These are phyloP conservation scores for Phortica variegata DNA, from an alignment of 1,140 invertebrate species.

Conservation along the genomic window DNA sequence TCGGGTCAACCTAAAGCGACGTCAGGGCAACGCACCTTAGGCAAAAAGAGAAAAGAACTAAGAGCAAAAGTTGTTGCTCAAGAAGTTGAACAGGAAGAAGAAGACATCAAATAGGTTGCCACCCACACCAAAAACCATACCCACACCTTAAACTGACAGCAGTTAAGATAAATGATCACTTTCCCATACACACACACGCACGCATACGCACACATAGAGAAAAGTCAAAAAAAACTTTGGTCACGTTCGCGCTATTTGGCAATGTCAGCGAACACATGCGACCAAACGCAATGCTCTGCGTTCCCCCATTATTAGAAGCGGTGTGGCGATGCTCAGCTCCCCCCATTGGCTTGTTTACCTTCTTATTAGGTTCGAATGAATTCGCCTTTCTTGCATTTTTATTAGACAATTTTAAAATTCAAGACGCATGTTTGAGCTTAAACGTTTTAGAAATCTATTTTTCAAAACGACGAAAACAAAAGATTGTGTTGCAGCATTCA, in stretches of 20 bases:
- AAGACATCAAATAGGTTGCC: too few relatives aligned
- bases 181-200: slow-evolving; percentile 53
- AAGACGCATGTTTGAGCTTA: slow-evolving; percentile 51
- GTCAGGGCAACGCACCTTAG: slow-evolving; percentile 20
- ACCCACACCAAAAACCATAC: slow-evolving; percentile 10
- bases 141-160: slow-evolving; percentile 22
- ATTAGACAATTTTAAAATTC: slow-evolving; percentile 39
- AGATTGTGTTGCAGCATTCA: not conserved
- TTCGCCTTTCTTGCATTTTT: slow-evolving; percentile 4
- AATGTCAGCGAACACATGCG: too few relatives aligned
- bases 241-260: slow-evolving; percentile 52
- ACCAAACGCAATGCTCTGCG: too few relatives aligned
- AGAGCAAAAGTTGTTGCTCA: too few relatives aligned
- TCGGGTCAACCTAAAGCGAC: slow-evolving; percentile 22
- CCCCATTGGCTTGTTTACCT: too few relatives aligned
- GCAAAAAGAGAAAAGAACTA: slow-evolving; percentile 26
- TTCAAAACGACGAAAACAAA: slow-evolving; percentile 35
- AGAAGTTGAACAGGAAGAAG: too few relatives aligned
- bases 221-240: slow-evolving; percentile 51
- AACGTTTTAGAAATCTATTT: slow-evolving; percentile 55
- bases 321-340: too few relatives aligned
- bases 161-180: slow-evolving; percentile 54
- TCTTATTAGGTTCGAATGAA: too few relatives aligned
- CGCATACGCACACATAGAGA: too few relatives aligned
- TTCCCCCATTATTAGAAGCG: too few relatives aligned